Conservation (phyloP, 1,140 invertebrate genomes). For the Portunus trituberculatus region DNA sequence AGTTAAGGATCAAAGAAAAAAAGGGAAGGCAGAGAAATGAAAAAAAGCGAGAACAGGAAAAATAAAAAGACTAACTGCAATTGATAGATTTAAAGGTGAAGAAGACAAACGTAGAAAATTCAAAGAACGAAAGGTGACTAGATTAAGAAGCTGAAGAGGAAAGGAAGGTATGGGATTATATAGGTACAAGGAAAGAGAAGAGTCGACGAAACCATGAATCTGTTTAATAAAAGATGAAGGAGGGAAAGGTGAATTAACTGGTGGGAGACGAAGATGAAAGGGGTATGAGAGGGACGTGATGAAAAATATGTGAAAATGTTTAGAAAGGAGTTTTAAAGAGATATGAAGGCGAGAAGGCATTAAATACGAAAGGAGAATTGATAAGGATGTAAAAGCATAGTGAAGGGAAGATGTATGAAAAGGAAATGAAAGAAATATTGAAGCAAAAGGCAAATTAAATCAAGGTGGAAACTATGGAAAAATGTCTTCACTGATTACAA, state of each 20-base stretch:
- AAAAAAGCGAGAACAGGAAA: too few species aligned
- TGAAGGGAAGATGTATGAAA: not conserved
- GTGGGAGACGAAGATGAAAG: not conserved
- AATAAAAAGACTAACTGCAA: too few species aligned
- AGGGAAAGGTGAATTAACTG: not conserved
- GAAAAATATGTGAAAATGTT: too few species aligned
- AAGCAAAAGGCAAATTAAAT: not conserved
- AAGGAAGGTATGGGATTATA: not conserved
- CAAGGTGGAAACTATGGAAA: not conserved
- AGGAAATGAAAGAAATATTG: not conserved
- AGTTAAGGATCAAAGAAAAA: too few species aligned
- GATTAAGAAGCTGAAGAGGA: not conserved
- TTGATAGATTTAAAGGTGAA: too few species aligned
- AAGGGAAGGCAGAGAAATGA: not conserved
- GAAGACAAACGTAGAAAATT: too few species aligned
- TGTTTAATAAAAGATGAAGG: not conserved
- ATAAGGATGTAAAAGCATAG: not conserved
- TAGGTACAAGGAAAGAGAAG: not conserved
- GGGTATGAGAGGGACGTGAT: too few species aligned
- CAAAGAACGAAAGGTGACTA: not conserved
- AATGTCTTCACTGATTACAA: too few species aligned
- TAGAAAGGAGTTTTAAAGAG: too few species aligned
- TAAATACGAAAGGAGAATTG: not conserved
- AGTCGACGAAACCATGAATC: not conserved
- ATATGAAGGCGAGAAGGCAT: not conserved